phyloP scores from a whole-genome alignment of 53 echinoderm and acorn worm genomes.

The Echinometra lucunter region DNA sequence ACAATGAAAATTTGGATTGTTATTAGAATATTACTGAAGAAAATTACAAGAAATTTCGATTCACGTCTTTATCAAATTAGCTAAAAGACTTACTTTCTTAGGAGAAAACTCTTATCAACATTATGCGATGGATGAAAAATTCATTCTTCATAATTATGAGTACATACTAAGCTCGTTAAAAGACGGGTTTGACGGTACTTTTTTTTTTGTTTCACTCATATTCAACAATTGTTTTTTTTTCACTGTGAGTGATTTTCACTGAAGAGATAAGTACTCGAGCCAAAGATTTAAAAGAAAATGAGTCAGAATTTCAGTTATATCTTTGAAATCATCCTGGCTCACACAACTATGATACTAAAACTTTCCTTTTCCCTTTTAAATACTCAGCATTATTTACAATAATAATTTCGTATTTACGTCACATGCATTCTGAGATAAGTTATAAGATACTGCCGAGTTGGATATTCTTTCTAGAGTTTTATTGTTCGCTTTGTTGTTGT shows the following conservation, averaged over 20 bases:
- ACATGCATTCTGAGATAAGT: background rate
- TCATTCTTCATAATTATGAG: background rate
- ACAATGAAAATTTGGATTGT: background rate
- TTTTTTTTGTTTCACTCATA: no score
- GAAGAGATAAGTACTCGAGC: no score
- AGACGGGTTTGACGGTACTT: no score
- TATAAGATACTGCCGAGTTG: no score
- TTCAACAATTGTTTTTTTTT: background rate
- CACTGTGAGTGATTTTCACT: no score
- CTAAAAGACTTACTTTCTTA: no score
- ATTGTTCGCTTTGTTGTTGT: no score
- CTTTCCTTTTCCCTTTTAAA: background rate
- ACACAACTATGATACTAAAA: background rate
- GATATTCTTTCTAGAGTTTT: no score
- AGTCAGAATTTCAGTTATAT: background rate
- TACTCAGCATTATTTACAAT: background rate
- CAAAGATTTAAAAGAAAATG: no score
- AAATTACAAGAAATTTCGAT: background rate
- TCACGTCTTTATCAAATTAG: background rate
- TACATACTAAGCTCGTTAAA: no score
- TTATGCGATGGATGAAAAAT: background rate
- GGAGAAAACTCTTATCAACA: background rate
- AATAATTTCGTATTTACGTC: background rate
- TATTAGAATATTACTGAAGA: background rate
- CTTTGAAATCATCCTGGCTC: background rate